Base-by-base conservation (phyloP, 2,797 vertebrate species). In the Sebastes wilsoni region DNA sequence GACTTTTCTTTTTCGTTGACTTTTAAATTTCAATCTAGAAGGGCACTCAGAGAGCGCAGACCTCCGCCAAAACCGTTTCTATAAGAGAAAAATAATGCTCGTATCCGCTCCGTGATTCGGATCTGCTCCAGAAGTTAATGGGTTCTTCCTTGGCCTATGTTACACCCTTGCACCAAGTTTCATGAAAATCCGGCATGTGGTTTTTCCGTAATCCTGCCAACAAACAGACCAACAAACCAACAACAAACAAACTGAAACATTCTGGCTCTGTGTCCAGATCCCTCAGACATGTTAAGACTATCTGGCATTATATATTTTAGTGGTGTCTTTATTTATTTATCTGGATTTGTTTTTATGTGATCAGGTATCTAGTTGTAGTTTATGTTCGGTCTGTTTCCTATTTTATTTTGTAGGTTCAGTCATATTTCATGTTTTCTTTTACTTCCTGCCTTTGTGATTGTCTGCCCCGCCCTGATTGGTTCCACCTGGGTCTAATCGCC, bases 381-480 rank as follows among this genome's bases (percentile, higher is more conserved):
- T 4, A n/a, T n/a, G 49, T 23, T 23, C 2, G 23, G 23, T 23
- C 23, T 23, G 23, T 23, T 23, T 52, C 49, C 49, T 52, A 0
- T 52, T 52, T 49, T 49, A 49, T 49, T 49, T 54, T 54, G 52
- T 22, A 22, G n/a, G 52, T 54, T 54, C 8, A 54, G 20, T 54
- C 52, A 54, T 54, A 0, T 54, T 0, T 22, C 52, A 22, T 54
- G 52, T 22, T 52, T 52, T n/a, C 0, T 54, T 22, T n/a, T n/a
- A 54, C 52, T 54, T 54, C 52, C 52, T 54, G 20, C n/a, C 52
- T 54, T 54, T 54, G 46, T 49, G 18, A 49, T 49, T 49, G 18
- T 49, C 46, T 49, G 46, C 18, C 46, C 46, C 46, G 46, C 46
- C 18, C 46, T 49, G 46, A 54, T 54, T 54, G n/a, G 20, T 54